phyloP scores from a whole-genome alignment of 92 coral and sea anemone genomes.

The Zoanthus sociatus region DNA sequence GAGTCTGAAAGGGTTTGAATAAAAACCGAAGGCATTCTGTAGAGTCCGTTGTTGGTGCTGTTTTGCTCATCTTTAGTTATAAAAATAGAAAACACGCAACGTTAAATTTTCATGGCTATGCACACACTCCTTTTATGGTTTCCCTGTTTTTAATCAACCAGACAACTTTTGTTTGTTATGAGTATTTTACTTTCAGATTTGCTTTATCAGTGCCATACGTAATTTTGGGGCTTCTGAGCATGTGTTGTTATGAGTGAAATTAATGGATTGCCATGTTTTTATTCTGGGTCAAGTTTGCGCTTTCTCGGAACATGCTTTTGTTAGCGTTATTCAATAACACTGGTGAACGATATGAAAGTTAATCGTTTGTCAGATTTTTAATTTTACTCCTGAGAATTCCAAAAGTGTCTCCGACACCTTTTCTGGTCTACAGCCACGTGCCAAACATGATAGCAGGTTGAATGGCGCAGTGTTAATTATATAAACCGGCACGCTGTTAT shows the following conservation, averaged over 20 bases:
- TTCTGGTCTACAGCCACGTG: constrained; percentile 33
- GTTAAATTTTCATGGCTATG: too few relatives aligned
- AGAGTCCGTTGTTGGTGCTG: too few relatives aligned
- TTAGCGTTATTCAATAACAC: not conserved
- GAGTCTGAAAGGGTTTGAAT: too few relatives aligned
- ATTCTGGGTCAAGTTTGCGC: not conserved
- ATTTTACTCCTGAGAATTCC: not conserved
- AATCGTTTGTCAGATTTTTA: not conserved
- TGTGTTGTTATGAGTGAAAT: not conserved
- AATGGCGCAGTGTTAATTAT: constrained; percentile 3
- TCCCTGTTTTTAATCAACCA: too few relatives aligned
- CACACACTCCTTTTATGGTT: too few relatives aligned
- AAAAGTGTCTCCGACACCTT: not conserved
- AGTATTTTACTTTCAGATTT: not conserved
- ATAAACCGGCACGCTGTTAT: not conserved
- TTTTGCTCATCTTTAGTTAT: too few relatives aligned
- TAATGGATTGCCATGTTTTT: not conserved
- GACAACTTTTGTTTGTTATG: not conserved
- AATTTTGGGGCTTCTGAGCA: not conserved
- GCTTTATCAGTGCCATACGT: not conserved
- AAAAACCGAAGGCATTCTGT: too few relatives aligned
- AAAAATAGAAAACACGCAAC: too few relatives aligned
- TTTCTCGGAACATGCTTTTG: not conserved
- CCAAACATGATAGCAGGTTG: constrained; percentile 12
- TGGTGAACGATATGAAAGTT: not conserved